Percentiles rank a stretch among this genome's conserved stretches.
These are phyloP conservation scores for Shinisaurus crocodilurus DNA, from an alignment of 2,113 vertebrate genomes.

Conservation along the genomic window DNA sequence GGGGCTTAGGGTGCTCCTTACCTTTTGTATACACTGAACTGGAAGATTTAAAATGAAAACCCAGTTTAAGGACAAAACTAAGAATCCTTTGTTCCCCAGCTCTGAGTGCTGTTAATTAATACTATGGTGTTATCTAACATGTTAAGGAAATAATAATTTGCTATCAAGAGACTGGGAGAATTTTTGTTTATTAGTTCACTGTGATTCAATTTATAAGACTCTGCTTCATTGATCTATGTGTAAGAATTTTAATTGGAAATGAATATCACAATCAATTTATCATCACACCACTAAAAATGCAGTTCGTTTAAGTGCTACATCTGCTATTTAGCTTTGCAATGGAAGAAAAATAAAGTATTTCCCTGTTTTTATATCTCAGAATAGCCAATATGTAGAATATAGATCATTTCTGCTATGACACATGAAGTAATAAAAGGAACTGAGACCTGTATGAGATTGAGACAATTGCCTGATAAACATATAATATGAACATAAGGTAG, in stretches of 20 bases:
- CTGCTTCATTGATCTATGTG: slow-evolving; percentile 84
- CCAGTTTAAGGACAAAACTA: slow-evolving; percentile 54
- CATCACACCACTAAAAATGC: slow-evolving; percentile 76
- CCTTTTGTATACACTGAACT: slow-evolving; percentile 58
- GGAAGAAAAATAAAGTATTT: slow-evolving; percentile 34
- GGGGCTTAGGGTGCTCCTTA: slow-evolving; percentile 46
- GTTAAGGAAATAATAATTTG: slow-evolving; percentile 78
- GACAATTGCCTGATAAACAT: not conserved
- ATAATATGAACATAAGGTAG: not conserved
- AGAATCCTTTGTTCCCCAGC: slow-evolving; percentile 68
- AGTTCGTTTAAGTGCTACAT: slow-evolving; percentile 80
- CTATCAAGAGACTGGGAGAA: slow-evolving; percentile 70
- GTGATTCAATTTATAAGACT: slow-evolving; percentile 81
- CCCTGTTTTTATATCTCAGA: not conserved
- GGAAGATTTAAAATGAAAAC: slow-evolving; percentile 59
- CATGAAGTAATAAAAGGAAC: not conserved
- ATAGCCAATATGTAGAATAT: not conserved
- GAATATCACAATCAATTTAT: slow-evolving; percentile 83
- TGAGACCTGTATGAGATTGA: not conserved
- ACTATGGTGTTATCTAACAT: slow-evolving; percentile 76
- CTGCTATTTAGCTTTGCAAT: slow-evolving; percentile 77
- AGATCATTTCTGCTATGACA: not conserved
- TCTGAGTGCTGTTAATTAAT: slow-evolving; percentile 80
- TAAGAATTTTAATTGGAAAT: slow-evolving; percentile 85
- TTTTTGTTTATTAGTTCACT: slow-evolving; percentile 82